These are phyloP conservation scores for Molanna angustata DNA, from an alignment of 2,888 invertebrate genomes.

Conservation along the genomic window DNA sequence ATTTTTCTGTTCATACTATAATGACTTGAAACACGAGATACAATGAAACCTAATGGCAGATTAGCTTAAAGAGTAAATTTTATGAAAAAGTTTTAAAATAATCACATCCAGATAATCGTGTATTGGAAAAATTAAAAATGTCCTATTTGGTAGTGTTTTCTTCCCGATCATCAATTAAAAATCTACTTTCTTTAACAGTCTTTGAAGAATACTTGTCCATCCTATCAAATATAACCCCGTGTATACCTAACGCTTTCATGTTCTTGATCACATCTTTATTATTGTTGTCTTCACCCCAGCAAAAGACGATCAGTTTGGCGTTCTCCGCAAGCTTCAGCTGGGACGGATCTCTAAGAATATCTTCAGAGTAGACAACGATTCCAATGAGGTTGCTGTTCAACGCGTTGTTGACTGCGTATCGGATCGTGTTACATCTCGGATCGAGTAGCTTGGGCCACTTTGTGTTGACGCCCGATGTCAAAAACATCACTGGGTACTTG, in stretches of 20 bases:
- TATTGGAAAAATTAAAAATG: no score
- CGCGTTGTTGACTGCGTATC: constrained; percentile 80
- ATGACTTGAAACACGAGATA: no score
- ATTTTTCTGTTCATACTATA: no score
- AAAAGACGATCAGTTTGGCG: constrained; percentile 86
- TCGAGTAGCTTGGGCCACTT: constrained; percentile 81
- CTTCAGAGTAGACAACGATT: constrained; percentile 90
- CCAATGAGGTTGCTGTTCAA: constrained; percentile 81
- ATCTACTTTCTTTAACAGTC: no score
- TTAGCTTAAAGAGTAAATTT: no score
- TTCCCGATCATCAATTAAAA: no score
- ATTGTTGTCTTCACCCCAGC: constrained; percentile 97
- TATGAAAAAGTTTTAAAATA: no score
- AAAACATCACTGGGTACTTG: constrained; percentile 93
- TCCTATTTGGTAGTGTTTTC: no score
- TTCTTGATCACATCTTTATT: constrained; percentile 80
- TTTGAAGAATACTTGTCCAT: constrained; percentile 70
- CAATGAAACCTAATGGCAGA: no score
- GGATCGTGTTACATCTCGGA: constrained; percentile 75
- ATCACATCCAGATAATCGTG: no score
- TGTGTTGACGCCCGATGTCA: constrained; percentile 61
- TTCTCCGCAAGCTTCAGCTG: constrained; percentile 77
- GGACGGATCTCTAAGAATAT: constrained; percentile 77
- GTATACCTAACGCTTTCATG: constrained; percentile 84
- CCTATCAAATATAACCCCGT: constrained; percentile 96